Evolutionary conservation across 1,140 invertebrate genomes (phyloP).

Genomic region (Liolophura sinensis): DNA sequence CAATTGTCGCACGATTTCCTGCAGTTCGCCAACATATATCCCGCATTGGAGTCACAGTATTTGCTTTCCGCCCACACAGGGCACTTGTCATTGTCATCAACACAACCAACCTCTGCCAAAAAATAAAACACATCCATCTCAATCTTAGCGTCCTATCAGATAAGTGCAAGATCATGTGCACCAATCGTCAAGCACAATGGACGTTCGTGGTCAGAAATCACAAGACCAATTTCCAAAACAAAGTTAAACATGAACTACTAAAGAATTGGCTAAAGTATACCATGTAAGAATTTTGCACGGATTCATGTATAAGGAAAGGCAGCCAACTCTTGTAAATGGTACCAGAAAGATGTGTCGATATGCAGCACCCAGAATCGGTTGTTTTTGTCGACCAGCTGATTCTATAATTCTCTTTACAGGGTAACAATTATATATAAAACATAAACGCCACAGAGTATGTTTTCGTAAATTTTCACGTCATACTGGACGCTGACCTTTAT

Average conservation of each 20-base stretch:
- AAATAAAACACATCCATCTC: background rate
- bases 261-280: background rate
- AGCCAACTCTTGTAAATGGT: too few relatives aligned
- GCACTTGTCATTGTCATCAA: slow-evolving; percentile 25
- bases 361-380: too few relatives aligned
- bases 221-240: background rate
- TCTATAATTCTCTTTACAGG: too few relatives aligned
- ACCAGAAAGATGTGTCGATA: too few relatives aligned
- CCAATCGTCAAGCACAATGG: background rate
- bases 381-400: too few relatives aligned
- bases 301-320: too few relatives aligned
- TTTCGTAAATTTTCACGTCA: background rate
- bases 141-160: background rate
- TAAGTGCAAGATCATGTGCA: too few relatives aligned
- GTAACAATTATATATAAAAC: too few relatives aligned
- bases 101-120: slow-evolving; percentile 15
- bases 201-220: background rate
- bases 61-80: slow-evolving; percentile 23
- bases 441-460: too few relatives aligned
- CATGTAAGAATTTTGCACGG: too few relatives aligned
- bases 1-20: slow-evolving; percentile 30
- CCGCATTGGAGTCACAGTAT: slow-evolving; percentile 26
- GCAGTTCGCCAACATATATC: slow-evolving; percentile 19
- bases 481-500: too few relatives aligned
- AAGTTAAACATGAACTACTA: background rate